These are phyloP conservation scores for Hippasteria phrygiana DNA, from an alignment of 53 echinoderm and acorn worm genomes.

Conservation along the genomic window DNA sequence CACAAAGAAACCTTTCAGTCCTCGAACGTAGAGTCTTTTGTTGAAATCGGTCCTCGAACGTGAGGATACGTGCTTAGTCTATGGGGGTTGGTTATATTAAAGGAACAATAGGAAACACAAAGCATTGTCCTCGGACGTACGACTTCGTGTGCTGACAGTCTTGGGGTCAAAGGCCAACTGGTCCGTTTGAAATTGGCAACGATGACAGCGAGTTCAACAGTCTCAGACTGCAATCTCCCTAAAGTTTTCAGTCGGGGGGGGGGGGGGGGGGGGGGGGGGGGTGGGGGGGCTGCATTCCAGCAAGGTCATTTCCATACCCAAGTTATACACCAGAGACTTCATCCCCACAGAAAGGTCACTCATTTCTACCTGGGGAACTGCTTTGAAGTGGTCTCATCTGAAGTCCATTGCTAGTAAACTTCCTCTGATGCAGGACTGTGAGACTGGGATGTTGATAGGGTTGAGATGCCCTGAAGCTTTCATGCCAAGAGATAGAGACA, in stretches of 20 bases:
- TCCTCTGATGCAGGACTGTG: slow-evolving; percentile 56
- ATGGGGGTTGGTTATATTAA: too few species aligned
- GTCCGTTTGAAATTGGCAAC: slow-evolving; percentile 25
- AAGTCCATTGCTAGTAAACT: slow-evolving; percentile 38
- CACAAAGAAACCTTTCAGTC: too few species aligned
- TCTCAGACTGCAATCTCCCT: neutral
- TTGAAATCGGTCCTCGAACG: too few species aligned
- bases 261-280: too few species aligned
- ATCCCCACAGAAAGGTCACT: slow-evolving; percentile 59
- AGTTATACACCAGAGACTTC: slow-evolving; percentile 72
- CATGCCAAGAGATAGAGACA: slow-evolving; percentile 28
- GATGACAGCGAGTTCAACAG: slow-evolving; percentile 11
- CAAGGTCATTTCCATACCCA: slow-evolving; percentile 60
- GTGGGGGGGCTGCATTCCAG: slow-evolving; percentile 12
- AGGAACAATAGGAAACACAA: too few species aligned
- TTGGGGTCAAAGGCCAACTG: slow-evolving; percentile 5
- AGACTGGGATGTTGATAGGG: slow-evolving; percentile 61
- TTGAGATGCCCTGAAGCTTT: slow-evolving; percentile 42
- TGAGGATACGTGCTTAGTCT: too few species aligned
- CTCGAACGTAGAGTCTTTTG: too few species aligned
- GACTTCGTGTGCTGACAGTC: neutral
- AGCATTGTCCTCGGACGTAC: too few species aligned
- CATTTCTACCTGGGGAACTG: slow-evolving; percentile 58
- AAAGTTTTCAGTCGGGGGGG: too few species aligned
- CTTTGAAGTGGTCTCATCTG: slow-evolving; percentile 56